phyloP scores from a whole-genome alignment of 1,140 invertebrate genomes.

The Mercenaria mercenaria region DNA sequence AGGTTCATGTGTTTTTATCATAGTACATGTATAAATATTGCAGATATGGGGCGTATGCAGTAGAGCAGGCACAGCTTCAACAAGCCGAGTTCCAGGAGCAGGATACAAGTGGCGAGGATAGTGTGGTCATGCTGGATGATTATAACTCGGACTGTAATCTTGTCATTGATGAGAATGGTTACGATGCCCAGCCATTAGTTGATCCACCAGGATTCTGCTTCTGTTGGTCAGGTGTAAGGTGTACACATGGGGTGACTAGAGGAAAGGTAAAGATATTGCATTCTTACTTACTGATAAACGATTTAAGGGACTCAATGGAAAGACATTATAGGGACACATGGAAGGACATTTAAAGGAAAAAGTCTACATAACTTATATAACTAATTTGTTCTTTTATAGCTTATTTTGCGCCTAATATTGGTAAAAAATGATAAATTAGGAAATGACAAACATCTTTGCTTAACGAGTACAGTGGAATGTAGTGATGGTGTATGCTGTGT shows the following conservation, averaged over 20 bases:
- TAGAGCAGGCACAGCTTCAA: slow-evolving; percentile 41
- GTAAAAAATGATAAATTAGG: too few species aligned
- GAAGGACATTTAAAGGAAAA: too few species aligned
- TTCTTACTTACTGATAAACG: not conserved
- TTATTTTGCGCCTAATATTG: too few species aligned
- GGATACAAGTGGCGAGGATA: slow-evolving; percentile 67
- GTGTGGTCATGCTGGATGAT: slow-evolving; percentile 78
- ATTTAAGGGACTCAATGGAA: too few species aligned
- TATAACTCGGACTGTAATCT: slow-evolving; percentile 96
- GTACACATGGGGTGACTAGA: slow-evolving; percentile 92
- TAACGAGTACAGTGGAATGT: too few species aligned
- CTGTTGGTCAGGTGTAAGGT: slow-evolving; percentile 95
- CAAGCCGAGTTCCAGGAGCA: slow-evolving; percentile 49
- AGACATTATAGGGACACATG: too few species aligned
- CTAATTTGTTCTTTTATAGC: too few species aligned
- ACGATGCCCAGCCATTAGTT: slow-evolving; percentile 92
- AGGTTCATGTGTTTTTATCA: too few species aligned
- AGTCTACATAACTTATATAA: too few species aligned
- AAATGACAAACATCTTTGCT: too few species aligned
- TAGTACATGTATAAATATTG: too few species aligned
- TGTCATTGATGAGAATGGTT: slow-evolving; percentile 91
- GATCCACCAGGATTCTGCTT: slow-evolving; percentile 93
- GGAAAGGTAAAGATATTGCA: slow-evolving; percentile 90
- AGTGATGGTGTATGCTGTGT: too few species aligned
- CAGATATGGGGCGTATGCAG: slow-evolving; percentile 52